Conservation (phyloP, 2,888 invertebrate genomes). For the Poecilus cupreus region DNA sequence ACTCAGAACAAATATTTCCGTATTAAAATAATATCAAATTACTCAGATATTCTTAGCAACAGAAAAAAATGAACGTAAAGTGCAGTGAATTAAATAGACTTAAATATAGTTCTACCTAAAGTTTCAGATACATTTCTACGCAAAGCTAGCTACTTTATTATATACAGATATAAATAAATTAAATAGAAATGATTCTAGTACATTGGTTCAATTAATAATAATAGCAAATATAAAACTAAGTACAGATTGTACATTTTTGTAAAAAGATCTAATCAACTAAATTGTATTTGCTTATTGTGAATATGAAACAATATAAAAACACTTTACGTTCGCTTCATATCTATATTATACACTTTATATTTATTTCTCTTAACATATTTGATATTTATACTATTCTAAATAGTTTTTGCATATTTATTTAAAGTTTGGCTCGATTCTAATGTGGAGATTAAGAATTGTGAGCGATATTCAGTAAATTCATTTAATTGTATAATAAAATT, state of each 20-base stretch:
- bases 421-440: constrained; percentile 40
- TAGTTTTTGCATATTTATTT: constrained; percentile 21
- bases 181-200: constrained; percentile 3
- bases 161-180: constrained; percentile 28
- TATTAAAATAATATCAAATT: constrained; percentile 2
- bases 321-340: constrained; percentile 40
- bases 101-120: background rate
- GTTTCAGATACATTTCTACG: background rate
- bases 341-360: constrained; percentile 46
- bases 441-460: background rate
- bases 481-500: background rate
- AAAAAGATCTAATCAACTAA: constrained; percentile 18
- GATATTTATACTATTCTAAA: constrained; percentile 41
- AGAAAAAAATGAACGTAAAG: constrained; percentile 35
- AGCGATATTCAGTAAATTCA: constrained; percentile 6
- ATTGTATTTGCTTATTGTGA: constrained; percentile 28
- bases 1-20: constrained; percentile 25
- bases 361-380: constrained; percentile 29
- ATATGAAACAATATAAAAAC: constrained; percentile 36
- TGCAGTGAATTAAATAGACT: background rate
- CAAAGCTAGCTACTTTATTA: constrained; percentile 16
- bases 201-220: background rate
- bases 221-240: constrained; percentile 21
- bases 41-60: background rate
- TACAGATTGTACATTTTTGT: constrained; percentile 22